Evolutionary conservation across 2,888 invertebrate genomes (phyloP).

Genomic region (Dorcus hopei): DNA sequence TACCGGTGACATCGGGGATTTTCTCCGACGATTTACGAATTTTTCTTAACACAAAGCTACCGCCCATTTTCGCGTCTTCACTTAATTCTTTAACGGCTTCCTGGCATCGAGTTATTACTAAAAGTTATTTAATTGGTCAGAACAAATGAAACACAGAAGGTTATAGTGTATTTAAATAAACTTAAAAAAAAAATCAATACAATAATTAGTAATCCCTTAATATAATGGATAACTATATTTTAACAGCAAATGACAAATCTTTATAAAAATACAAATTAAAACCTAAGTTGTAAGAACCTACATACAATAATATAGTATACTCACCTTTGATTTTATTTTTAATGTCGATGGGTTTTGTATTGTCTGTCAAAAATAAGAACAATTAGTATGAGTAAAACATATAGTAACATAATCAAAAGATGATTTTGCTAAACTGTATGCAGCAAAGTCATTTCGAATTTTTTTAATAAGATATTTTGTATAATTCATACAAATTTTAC

Average conservation of each 20-base stretch:
- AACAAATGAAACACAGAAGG: background rate
- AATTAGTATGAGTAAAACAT: constrained; percentile 10
- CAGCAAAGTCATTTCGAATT: no score
- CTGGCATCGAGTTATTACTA: constrained; percentile 48
- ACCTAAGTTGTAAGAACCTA: background rate
- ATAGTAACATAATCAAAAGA: no score
- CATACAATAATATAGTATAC: constrained; percentile 22
- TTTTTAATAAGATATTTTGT: no score
- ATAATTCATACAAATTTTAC: background rate
- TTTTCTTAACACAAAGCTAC: constrained; percentile 36
- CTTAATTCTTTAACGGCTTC: constrained; percentile 43
- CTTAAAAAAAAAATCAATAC: no score
- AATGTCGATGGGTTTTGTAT: constrained; percentile 37
- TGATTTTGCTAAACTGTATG: no score
- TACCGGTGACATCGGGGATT: constrained; percentile 21
- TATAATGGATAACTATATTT: no score
- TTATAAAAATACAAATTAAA: background rate
- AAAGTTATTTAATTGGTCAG: constrained; percentile 24
- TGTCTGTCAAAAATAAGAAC: constrained; percentile 32
- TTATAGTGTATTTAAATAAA: no score
- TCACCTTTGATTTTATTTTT: constrained; percentile 48
- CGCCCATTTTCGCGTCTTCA: constrained; percentile 33
- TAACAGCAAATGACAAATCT: no score
- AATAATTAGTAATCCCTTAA: no score
- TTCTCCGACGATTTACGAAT: constrained; percentile 18